A percentile compares a stretch with the other conserved stretches of the same genome.
These are phyloP conservation scores for Saturnia japonica DNA, from an alignment of 2,888 invertebrate genomes.

Conservation along the genomic window DNA sequence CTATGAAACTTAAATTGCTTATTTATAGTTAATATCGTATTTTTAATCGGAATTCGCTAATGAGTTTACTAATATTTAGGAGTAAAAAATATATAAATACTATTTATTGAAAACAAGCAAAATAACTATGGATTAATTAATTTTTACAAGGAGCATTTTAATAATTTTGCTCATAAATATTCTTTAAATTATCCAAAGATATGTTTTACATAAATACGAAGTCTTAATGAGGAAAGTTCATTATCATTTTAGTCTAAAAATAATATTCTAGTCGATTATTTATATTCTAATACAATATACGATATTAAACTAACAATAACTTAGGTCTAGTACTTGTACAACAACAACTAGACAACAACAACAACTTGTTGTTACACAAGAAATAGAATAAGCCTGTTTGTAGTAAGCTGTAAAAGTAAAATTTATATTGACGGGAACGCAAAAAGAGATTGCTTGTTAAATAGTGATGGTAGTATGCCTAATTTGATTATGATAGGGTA, in stretches of 20 bases:
- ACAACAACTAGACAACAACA: too few relatives aligned
- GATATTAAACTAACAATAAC: neutral
- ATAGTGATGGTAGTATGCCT: neutral
- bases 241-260: neutral
- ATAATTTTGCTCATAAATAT: neutral
- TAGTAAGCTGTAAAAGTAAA: too few relatives aligned
- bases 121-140: neutral
- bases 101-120: neutral
- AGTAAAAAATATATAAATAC: neutral
- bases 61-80: neutral
- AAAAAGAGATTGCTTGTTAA: too few relatives aligned
- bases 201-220: neutral
- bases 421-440: neutral
- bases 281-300: neutral
- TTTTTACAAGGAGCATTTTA: neutral
- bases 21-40: too few relatives aligned
- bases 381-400: too few relatives aligned
- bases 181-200: neutral
- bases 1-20: too few relatives aligned
- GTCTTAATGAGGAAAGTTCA: neutral
- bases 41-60: neutral
- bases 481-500: too few relatives aligned
- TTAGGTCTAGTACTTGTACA: too few relatives aligned
- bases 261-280: neutral
- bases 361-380: too few relatives aligned